Conservation (phyloP, 2,113 vertebrate genomes). For the Pterocles gutturalis region DNA sequence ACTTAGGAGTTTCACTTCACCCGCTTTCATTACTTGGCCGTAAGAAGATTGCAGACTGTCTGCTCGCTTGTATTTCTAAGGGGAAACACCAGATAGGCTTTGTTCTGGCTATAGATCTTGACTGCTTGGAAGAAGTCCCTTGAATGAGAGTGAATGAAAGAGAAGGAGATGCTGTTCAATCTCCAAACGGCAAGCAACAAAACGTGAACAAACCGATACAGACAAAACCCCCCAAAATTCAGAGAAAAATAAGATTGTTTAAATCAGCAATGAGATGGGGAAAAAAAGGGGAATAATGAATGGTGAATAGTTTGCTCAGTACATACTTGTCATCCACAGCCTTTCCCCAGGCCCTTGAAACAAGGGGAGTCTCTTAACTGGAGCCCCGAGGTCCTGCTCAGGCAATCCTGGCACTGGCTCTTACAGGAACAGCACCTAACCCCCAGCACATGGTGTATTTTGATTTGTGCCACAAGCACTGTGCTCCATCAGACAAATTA, state of each 20-base stretch:
- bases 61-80: fast-evolving
- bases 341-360: neutral
- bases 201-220: neutral
- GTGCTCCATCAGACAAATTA: neutral
- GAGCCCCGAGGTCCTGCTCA: neutral
- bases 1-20: neutral
- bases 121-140: neutral
- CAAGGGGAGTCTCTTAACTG: neutral
- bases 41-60: neutral
- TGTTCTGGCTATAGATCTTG: neutral
- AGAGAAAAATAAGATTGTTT: neutral
- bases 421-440: neutral
- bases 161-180: neutral
- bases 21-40: fast-evolving
- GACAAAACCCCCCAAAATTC: neutral
- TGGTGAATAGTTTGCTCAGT: neutral
- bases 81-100: neutral
- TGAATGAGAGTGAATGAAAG: neutral
- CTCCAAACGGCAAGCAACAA: neutral
- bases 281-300: neutral
- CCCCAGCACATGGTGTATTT: neutral
- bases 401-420: neutral
- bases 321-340: neutral
- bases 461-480: neutral
- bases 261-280: neutral